Conservation (phyloP, 92 coral and sea anemone species). For the Umimayanthus kanabou region DNA sequence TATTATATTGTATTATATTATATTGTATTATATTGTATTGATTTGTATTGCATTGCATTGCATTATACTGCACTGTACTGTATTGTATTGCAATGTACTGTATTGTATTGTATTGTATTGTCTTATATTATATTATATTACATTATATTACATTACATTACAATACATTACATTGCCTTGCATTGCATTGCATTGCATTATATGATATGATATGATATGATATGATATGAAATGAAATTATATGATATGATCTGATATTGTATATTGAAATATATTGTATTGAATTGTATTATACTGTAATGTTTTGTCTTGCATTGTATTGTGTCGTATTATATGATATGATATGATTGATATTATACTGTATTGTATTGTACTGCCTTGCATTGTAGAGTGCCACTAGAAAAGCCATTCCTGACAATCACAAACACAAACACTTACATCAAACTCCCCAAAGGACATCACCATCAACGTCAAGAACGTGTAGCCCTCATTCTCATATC, state of each 20-base stretch:
- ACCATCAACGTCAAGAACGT: slow-evolving; percentile 67
- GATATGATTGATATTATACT: too few relatives aligned
- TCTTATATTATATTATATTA: too few relatives aligned
- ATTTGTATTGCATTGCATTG: too few relatives aligned
- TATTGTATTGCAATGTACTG: neutral
- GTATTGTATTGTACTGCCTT: neutral
- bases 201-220: neutral
- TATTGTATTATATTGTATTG: too few relatives aligned
- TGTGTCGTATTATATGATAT: neutral
- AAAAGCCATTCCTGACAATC: neutral
- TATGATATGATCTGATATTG: neutral
- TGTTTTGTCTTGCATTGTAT: neutral
- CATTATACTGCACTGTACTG: neutral
- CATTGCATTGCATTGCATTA: too few relatives aligned
- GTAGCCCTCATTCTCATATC: slow-evolving; percentile 71
- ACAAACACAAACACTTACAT: slow-evolving; percentile 53
- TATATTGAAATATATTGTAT: neutral
- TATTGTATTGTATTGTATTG: too few relatives aligned
- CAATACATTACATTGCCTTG: too few relatives aligned
- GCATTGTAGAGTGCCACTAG: neutral
- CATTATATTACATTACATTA: too few relatives aligned
- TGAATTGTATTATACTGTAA: neutral
- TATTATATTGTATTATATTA: too few relatives aligned
- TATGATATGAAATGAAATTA: neutral
- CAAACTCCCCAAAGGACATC: slow-evolving; percentile 90